Percentiles rank a stretch among this genome's conserved stretches.
phyloP scores from a whole-genome alignment of 2,797 vertebrate genomes.

The Artibeus lituratus region DNA sequence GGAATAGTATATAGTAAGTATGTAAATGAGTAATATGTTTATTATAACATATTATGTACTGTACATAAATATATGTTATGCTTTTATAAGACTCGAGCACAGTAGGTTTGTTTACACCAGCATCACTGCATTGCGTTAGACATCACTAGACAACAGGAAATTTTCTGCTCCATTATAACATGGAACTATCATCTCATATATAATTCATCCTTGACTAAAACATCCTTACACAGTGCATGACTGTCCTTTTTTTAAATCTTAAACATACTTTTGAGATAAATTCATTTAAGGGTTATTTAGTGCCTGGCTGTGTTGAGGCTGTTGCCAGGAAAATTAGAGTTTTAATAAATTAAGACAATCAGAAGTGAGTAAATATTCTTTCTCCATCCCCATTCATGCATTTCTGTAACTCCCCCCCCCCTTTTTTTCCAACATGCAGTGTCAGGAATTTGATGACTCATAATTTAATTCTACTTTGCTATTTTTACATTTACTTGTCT shows the following conservation, averaged over 20 bases:
- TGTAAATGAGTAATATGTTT: background rate
- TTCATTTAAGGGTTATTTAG: background rate
- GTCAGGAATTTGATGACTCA: background rate
- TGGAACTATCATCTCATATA: background rate
- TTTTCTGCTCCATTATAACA: background rate
- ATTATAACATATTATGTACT: background rate
- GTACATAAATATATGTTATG: background rate
- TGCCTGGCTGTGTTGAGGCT: background rate
- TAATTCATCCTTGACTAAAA: background rate
- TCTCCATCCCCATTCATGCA: background rate
- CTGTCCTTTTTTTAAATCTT: background rate
- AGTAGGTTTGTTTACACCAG: background rate
- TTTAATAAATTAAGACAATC: constrained; percentile 22
- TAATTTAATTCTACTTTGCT: constrained; percentile 22
- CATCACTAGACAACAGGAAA: background rate
- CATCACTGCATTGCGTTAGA: background rate
- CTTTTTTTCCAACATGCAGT: background rate
- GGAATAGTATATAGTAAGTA: background rate
- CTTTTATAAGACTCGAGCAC: background rate
- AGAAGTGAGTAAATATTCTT: background rate
- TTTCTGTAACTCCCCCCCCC: background rate
- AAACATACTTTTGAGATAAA: background rate
- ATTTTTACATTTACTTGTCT: background rate
- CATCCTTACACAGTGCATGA: background rate
- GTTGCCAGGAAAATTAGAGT: background rate